Base-by-base conservation (phyloP, 2,797 vertebrate species). In the Uromys caudimaculatus region DNA sequence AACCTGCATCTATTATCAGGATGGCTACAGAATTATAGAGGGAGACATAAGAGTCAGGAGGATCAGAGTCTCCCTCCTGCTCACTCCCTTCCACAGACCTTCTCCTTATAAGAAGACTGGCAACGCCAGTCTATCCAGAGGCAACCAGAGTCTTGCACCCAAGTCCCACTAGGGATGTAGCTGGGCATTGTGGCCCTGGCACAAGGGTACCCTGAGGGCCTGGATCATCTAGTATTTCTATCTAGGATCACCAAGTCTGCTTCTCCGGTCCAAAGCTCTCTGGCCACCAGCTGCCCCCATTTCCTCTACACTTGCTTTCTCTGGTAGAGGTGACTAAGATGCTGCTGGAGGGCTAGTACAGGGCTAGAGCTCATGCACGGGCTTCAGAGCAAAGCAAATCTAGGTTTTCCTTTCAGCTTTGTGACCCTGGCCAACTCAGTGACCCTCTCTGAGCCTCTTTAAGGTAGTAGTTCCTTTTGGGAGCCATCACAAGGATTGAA, bases 241-340 rank as follows among this genome's bases (percentile, higher is more conserved):
- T 38, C n/a, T 2, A 32, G 1, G 19, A 44, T 1, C 50, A 21
- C 0, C 12, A 0, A 2, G 2, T 2, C 21, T 21, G 0, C 54
- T 29, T 90, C 16, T 62, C 29, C 47, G 17, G 27, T 29, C 56
- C 54, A 24, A 2, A 0, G 71, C 47, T 35, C 8, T 29, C 38
- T 23, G 29, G 13, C 24, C 54, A 50, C 35, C 19, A 38, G 44
- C 0, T 0, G 8, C 23, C 54, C 21, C 58, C 6, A 17, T 16
- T 62, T 75, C 19, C n/a, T 41, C 67, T 41, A 10, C 19, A 2
- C 4, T 23, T 27, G 38, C 8, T 27, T 35, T 54, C 27, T 13
- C 11, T 35, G 6, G 23, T 6, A 21, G 58, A 52, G 13, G 6
- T 6, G 38, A 27, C 12, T 0, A 24, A 32, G 54, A 27, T 0